Percentiles rank a stretch among this genome's conserved stretches.
phyloP scores from a whole-genome alignment of 2,888 invertebrate genomes.

The Acanthoscelides obtectus region DNA sequence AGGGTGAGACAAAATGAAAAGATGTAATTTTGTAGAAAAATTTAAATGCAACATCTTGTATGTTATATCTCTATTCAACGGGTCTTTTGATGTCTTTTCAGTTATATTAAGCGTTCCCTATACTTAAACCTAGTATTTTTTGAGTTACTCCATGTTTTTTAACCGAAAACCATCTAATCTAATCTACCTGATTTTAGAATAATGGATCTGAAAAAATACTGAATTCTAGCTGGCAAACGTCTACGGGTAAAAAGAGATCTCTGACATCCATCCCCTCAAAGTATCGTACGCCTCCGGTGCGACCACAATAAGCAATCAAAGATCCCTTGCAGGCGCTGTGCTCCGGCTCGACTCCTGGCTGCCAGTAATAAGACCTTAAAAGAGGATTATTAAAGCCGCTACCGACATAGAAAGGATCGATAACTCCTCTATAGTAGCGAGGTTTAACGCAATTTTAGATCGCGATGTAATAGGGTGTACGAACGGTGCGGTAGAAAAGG shows the following conservation, averaged over 20 bases:
- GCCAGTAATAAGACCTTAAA: conserved; percentile 22
- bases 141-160: no score
- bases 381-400: conserved; percentile 22
- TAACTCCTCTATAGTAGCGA: background rate
- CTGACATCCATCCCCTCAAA: background rate
- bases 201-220: background rate
- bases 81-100: no score
- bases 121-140: no score
- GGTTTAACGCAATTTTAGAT: background rate
- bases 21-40: no score
- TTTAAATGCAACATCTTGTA: no score
- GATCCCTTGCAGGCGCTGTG: conserved; percentile 19
- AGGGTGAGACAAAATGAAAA: no score
- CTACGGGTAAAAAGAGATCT: background rate
- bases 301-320: conserved; percentile 30
- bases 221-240: background rate
- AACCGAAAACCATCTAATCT: no score
- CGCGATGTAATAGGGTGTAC: background rate
- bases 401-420: conserved; percentile 10
- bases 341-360: conserved; percentile 14
- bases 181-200: no score
- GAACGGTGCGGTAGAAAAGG: background rate
- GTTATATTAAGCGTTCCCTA: no score
- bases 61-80: no score
- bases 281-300: background rate